phyloP scores from a whole-genome alignment of 2,888 invertebrate species.

The Pandemis corylana region DNA sequence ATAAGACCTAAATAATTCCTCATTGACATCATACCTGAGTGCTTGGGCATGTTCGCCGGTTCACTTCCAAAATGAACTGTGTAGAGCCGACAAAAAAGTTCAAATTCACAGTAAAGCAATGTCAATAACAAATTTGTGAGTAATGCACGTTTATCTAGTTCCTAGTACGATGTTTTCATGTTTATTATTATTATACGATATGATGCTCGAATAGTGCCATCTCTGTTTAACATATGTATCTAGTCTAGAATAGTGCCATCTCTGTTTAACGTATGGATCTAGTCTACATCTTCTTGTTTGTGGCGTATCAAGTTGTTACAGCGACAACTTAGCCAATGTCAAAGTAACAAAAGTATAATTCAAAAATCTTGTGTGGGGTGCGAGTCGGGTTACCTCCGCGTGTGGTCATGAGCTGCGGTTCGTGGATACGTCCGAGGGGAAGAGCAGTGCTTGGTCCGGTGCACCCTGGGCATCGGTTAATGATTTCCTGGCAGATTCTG shows the following conservation, averaged over 20 bases:
- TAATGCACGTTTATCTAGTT: slow-evolving; percentile 14
- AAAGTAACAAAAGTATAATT: no score
- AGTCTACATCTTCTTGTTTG: no score
- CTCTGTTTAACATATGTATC: not conserved
- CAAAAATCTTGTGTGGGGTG: no score
- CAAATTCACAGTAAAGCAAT: not conserved
- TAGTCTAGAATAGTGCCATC: not conserved
- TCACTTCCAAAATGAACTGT: not conserved
- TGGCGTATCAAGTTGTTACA: no score
- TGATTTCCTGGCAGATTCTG: no score
- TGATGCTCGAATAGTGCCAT: not conserved
- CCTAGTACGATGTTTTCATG: slow-evolving; percentile 3
- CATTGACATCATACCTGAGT: slow-evolving; percentile 5
- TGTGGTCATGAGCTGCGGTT: no score
- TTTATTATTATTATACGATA: not conserved
- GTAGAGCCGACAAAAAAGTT: not conserved
- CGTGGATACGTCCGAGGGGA: no score
- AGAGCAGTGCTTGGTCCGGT: no score
- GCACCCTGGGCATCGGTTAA: no score
- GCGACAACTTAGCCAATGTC: no score
- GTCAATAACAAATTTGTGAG: slow-evolving; percentile 16
- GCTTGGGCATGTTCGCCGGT: not conserved
- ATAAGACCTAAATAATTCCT: not conserved
- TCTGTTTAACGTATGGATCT: not conserved
- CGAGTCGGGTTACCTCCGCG: no score